Base-by-base conservation (phyloP, 2,888 invertebrate genomes). In the Morpho achilles region DNA sequence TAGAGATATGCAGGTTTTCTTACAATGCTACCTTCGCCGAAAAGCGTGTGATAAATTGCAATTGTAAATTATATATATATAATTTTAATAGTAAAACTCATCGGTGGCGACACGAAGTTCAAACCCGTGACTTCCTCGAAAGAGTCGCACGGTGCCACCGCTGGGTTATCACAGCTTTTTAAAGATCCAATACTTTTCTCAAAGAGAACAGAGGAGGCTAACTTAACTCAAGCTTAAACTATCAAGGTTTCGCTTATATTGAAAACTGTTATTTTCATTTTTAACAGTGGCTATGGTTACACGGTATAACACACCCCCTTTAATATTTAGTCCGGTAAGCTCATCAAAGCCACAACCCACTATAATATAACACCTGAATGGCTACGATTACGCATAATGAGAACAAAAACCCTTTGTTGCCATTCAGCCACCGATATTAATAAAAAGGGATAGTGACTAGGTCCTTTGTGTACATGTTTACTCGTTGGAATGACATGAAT, bases 341-440 rank as follows among this genome's bases (percentile, higher is more conserved):
- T 79, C 74, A 83, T 87, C 86, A 86, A 78, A 77, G 68, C 66
- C 74, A 67, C 69, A 70, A 70, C 71, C 69, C 63, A 63, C 76
- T 73, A 82, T 76, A 84, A 86, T 87, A 82, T 80, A 84, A 86
- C 89, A 89, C 89, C 89, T 88, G 89, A 87, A 73, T 75, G 78
- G 74, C 69, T 80, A 76, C 76, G 82, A 85, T 87, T 84, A 84
- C 73, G 70, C 72, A 82, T 85, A 87, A 89, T 84, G 82, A 82
- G 79, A 71, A 82, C 76, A 82, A 80, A 50, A 79, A 76, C 80
- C 84, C 76, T 83, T 89, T 88, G 84, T 84, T 73, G 69, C 74
- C 74, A 82, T 86, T 85, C 83, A 84, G 76, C 83, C 82, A 82
- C 80, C 69, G 83, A 83, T 84, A 81, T 85, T 87, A 83, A 83